Evolutionary conservation across 2,888 invertebrate genomes (phyloP).

Genomic region (Hartigia nigra): DNA sequence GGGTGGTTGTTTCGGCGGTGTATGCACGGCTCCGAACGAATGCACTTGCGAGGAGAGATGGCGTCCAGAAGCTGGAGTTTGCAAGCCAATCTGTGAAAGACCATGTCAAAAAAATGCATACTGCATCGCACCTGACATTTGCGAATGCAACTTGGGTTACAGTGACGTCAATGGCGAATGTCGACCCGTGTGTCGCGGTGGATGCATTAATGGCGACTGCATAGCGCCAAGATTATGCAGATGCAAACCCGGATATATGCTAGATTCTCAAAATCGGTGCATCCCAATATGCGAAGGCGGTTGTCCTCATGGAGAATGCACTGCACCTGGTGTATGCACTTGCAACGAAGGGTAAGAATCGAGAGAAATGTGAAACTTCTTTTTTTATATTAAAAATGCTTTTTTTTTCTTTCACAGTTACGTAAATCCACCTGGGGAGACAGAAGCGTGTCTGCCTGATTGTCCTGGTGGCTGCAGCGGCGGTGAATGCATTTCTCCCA

Average conservation of each 20-base stretch:
- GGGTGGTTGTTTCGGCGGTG: slow-evolving; percentile 76
- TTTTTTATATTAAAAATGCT: slow-evolving; percentile 5
- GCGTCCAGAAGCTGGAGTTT: slow-evolving; percentile 72
- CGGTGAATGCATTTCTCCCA: slow-evolving; percentile 46
- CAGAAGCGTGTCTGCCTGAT: slow-evolving; percentile 47
- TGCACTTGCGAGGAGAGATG: slow-evolving; percentile 76
- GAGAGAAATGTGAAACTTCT: background rate
- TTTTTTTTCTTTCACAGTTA: slow-evolving; percentile 41
- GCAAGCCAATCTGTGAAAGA: slow-evolving; percentile 70
- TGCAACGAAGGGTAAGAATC: slow-evolving; percentile 53
- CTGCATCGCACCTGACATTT: slow-evolving; percentile 70
- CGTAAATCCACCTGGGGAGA: slow-evolving; percentile 47
- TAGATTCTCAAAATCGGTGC: slow-evolving; percentile 52
- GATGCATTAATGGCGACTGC: slow-evolving; percentile 59
- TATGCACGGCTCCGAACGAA: slow-evolving; percentile 74
- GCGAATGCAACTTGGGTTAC: slow-evolving; percentile 71
- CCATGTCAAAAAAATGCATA: slow-evolving; percentile 70
- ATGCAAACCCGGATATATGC: slow-evolving; percentile 51
- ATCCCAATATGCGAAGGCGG: slow-evolving; percentile 57
- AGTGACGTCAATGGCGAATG: slow-evolving; percentile 65
- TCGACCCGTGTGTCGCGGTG: slow-evolving; percentile 64
- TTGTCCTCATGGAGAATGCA: slow-evolving; percentile 58
- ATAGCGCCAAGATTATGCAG: slow-evolving; percentile 53
- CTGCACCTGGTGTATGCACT: slow-evolving; percentile 53
- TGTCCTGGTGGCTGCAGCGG: slow-evolving; percentile 47